A percentile compares a stretch with the other conserved stretches of the same genome.
These are phyloP conservation scores for Chrosomus eos DNA, from an alignment of 2,797 vertebrate genomes.

Conservation along the genomic window DNA sequence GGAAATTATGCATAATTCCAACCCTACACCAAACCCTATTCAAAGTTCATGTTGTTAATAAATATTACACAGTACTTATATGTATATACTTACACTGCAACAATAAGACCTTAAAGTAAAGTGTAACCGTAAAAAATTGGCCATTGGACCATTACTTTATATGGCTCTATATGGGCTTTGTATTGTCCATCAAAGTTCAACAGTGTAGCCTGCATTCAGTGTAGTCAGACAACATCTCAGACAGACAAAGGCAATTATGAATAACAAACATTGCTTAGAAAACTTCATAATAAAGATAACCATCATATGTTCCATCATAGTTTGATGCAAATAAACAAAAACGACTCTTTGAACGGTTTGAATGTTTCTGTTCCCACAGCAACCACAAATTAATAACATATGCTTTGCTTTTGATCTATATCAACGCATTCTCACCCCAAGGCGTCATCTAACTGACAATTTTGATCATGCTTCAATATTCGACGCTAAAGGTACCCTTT, in stretches of 20 bases:
- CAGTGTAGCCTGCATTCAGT: neutral
- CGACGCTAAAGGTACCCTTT: too few species aligned
- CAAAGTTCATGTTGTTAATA: neutral
- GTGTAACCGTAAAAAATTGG: neutral
- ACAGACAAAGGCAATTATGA: neutral
- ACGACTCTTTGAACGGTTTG: neutral
- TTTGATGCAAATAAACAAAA: neutral
- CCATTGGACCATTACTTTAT: neutral
- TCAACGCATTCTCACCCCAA: too few species aligned
- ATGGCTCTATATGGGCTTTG: neutral
- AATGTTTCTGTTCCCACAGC: neutral
- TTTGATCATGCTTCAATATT: too few species aligned
- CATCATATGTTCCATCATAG: neutral
- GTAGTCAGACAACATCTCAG: neutral
- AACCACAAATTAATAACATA: neutral
- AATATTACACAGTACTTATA: neutral
- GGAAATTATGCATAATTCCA: neutral
- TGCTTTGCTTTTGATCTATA: slow-evolving; percentile 1
- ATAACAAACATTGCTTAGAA: neutral
- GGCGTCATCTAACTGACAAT: too few species aligned
- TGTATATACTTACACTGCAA: neutral
- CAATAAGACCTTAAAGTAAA: neutral
- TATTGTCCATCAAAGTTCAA: slow-evolving; percentile 13
- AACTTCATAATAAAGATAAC: neutral
- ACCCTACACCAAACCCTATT: neutral